These are phyloP conservation scores for Microctonus hyperodae DNA, from an alignment of 2,888 invertebrate genomes.

Conservation along the genomic window DNA sequence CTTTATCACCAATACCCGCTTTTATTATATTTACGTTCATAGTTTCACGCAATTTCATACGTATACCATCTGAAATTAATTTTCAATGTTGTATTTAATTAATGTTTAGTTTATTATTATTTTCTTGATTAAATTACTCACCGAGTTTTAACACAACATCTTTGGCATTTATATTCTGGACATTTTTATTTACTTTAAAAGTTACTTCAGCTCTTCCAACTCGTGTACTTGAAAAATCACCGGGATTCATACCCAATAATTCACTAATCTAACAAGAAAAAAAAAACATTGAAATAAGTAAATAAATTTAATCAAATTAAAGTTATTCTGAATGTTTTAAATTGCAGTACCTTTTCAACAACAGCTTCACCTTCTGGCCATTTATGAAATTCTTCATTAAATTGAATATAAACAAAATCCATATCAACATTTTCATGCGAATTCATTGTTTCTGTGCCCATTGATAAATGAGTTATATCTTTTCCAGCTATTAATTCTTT, in stretches of 20 bases:
- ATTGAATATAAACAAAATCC: slow-evolving; percentile 79
- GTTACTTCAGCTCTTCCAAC: slow-evolving; percentile 80
- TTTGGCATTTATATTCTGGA: slow-evolving; percentile 71
- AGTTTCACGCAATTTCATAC: slow-evolving; percentile 71
- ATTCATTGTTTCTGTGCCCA: slow-evolving; percentile 19
- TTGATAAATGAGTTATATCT: slow-evolving; percentile 30
- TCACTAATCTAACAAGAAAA: slow-evolving; percentile 64
- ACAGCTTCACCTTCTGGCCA: slow-evolving; percentile 80
- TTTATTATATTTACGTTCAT: slow-evolving; percentile 75
- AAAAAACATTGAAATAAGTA: background rate
- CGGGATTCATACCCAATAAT: slow-evolving; percentile 72
- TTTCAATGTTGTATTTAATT: background rate
- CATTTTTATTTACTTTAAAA: slow-evolving; percentile 73
- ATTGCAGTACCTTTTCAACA: slow-evolving; percentile 63
- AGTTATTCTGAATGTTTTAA: background rate
- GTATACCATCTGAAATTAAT: slow-evolving; percentile 67
- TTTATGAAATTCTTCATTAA: slow-evolving; percentile 69
- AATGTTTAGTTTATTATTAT: background rate
- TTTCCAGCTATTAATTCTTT: slow-evolving; percentile 43
- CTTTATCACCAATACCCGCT: slow-evolving; percentile 83
- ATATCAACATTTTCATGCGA: slow-evolving; percentile 70
- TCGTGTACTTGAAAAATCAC: slow-evolving; percentile 72
- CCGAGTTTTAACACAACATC: slow-evolving; percentile 74
- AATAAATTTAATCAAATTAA: background rate
- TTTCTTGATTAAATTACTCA: slow-evolving; percentile 56